Evolutionary conservation across 2,888 invertebrate species (phyloP).

Genomic region (Venustoraphidia nigricollis): DNA sequence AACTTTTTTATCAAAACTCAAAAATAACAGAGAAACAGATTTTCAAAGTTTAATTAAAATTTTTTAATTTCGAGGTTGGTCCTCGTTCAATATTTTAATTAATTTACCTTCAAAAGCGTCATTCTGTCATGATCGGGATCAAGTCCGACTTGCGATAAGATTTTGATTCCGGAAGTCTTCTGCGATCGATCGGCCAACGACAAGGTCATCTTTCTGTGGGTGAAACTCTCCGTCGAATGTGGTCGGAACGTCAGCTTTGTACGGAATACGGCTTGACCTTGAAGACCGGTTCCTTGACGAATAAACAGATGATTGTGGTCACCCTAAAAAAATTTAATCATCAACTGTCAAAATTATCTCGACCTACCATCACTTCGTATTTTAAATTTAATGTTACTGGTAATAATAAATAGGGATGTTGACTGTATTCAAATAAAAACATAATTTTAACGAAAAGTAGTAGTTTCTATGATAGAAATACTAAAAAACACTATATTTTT

Average conservation of each 20-base stretch:
- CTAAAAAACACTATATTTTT: no score
- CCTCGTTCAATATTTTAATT: constrained; percentile 2
- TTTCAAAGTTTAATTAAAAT: no score
- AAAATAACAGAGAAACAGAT: no score
- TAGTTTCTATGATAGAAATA: no score
- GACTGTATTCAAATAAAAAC: no score
- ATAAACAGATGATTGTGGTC: constrained; percentile 97
- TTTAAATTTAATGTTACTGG: no score
- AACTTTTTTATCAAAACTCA: no score
- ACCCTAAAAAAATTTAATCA: constrained; percentile 36
- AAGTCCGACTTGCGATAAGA: constrained; percentile 80
- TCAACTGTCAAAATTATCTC: no score
- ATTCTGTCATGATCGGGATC: constrained; percentile 90
- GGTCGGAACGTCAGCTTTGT: constrained; percentile 96
- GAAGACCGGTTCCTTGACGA: constrained; percentile 92
- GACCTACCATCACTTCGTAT: no score
- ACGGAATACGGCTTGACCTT: constrained; percentile 93
- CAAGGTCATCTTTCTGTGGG: constrained; percentile 97
- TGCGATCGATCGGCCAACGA: constrained; percentile 90
- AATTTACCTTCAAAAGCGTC: constrained; percentile 69
- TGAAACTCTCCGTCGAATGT: constrained; percentile 97
- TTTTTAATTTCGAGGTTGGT: no score
- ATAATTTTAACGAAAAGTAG: no score
- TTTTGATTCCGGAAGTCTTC: constrained; percentile 89
- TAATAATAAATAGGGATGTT: no score